Evolutionary conservation across 1,140 invertebrate genomes (phyloP).

Genomic region (Myzus persicae): DNA sequence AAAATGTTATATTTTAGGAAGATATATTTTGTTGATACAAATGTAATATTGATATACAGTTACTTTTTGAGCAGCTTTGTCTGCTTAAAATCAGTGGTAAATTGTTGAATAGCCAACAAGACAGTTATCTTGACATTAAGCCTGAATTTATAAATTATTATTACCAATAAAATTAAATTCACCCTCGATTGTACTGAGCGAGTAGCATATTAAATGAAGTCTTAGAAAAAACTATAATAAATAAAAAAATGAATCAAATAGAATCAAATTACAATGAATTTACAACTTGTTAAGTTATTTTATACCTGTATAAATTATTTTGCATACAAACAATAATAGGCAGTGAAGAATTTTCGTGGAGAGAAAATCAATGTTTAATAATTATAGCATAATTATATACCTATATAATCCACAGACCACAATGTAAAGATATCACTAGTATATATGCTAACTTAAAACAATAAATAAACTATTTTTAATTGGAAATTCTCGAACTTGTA

Average conservation of each 20-base stretch:
- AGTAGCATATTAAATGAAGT: background rate
- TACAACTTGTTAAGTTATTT: background rate
- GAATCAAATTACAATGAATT: background rate
- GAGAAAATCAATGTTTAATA: background rate
- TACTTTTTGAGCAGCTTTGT: no score
- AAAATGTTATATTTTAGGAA: no score
- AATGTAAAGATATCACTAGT: background rate
- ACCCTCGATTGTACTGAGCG: background rate
- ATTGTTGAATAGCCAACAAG: no score
- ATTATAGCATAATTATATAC: background rate
- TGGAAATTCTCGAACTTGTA: background rate
- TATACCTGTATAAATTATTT: no score
- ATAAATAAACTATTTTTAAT: background rate
- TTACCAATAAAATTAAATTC: no score
- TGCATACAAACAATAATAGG: no score
- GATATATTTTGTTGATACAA: no score
- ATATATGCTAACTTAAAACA: background rate
- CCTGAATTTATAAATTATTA: no score
- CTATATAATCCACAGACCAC: background rate
- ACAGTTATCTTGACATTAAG: no score
- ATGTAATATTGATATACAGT: no score
- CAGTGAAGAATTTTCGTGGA: background rate
- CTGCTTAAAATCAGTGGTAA: no score
- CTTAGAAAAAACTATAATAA: background rate
- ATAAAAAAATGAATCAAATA: background rate